Conservation (phyloP, 2,888 invertebrate species). For the Morpho helenor region DNA sequence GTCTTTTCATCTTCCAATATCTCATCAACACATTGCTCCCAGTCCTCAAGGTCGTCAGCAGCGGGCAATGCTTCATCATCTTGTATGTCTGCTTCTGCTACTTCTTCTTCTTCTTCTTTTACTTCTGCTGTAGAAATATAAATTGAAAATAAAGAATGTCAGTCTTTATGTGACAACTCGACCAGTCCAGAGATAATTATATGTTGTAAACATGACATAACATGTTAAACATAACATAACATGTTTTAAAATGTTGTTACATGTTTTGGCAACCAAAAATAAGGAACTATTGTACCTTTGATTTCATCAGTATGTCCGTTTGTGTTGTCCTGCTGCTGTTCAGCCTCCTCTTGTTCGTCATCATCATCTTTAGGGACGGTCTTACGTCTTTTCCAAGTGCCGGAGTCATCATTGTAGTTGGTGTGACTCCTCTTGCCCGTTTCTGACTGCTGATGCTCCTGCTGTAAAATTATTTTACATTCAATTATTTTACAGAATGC, state of each 20-base stretch:
- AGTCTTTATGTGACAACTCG: too few relatives aligned
- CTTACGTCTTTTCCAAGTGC: slow-evolving; percentile 74
- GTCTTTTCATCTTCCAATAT: slow-evolving; percentile 43
- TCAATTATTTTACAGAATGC: too few relatives aligned
- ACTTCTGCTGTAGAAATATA: slow-evolving; percentile 22
- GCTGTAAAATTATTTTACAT: too few relatives aligned
- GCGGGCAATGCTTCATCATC: slow-evolving; percentile 29
- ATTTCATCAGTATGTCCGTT: slow-evolving; percentile 8
- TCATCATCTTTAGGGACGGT: slow-evolving; percentile 39
- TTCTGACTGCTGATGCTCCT: slow-evolving; percentile 23
- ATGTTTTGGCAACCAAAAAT: too few relatives aligned
- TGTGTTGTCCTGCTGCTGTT: slow-evolving; percentile 60
- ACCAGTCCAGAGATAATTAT: too few relatives aligned
- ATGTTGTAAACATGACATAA: too few relatives aligned
- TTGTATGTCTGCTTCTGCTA: slow-evolving; percentile 8
- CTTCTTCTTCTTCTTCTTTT: slow-evolving; percentile 23
- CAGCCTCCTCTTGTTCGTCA: slow-evolving; percentile 28
- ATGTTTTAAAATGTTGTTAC: too few relatives aligned
- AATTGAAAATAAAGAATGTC: not conserved
- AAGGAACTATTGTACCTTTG: slow-evolving; percentile 1
- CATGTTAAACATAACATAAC: too few relatives aligned
- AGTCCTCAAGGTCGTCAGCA: slow-evolving; percentile 52
- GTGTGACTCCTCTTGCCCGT: slow-evolving; percentile 37
- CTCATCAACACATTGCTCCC: slow-evolving; percentile 58
- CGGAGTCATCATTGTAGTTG: slow-evolving; percentile 55